Conservation (phyloP, 1,140 invertebrate species). For the Sycobia sp. region DNA sequence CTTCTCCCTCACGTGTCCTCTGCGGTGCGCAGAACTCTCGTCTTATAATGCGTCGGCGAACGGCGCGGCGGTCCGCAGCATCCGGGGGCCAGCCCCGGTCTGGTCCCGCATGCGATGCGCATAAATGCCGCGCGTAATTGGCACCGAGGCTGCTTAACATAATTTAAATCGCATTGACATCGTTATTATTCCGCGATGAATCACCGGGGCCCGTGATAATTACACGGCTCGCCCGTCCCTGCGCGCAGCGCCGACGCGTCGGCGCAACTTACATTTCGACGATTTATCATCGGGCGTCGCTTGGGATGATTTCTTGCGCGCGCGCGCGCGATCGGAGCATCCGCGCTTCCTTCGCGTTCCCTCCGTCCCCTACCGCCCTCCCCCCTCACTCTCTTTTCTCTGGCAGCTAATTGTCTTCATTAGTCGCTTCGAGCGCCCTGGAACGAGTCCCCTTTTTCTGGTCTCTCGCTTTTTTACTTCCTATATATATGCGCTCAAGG, state of each 20-base stretch:
- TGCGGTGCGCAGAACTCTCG: too few relatives aligned
- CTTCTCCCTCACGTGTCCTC: too few relatives aligned
- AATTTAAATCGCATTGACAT: slow-evolving; percentile 16
- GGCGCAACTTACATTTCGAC: too few relatives aligned
- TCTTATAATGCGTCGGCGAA: not conserved
- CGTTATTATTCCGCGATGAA: slow-evolving; percentile 24
- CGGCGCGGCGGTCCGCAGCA: not conserved
- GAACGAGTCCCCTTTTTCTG: not conserved
- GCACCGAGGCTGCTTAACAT: slow-evolving; percentile 6
- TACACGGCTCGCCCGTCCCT: not conserved
- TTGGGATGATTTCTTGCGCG: not conserved
- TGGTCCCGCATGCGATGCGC: too few relatives aligned
- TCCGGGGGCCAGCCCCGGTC: too few relatives aligned
- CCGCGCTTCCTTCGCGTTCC: too few relatives aligned
- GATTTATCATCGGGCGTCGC: slow-evolving; percentile 15
- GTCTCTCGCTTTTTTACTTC: too few relatives aligned
- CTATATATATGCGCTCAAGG: too few relatives aligned
- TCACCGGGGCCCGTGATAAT: slow-evolving; percentile 6
- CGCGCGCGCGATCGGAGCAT: too few relatives aligned
- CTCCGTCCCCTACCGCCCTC: too few relatives aligned
- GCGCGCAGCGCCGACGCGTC: not conserved
- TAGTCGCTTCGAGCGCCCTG: not conserved
- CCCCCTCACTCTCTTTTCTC: too few relatives aligned
- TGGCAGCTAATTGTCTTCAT: slow-evolving; percentile 17
- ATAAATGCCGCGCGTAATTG: too few relatives aligned